A percentile compares a stretch with the other conserved stretches of the same genome.
These are phyloP conservation scores for Ichneumoninae sp. DNA, from an alignment of 2,888 invertebrate species.

Conservation along the genomic window DNA sequence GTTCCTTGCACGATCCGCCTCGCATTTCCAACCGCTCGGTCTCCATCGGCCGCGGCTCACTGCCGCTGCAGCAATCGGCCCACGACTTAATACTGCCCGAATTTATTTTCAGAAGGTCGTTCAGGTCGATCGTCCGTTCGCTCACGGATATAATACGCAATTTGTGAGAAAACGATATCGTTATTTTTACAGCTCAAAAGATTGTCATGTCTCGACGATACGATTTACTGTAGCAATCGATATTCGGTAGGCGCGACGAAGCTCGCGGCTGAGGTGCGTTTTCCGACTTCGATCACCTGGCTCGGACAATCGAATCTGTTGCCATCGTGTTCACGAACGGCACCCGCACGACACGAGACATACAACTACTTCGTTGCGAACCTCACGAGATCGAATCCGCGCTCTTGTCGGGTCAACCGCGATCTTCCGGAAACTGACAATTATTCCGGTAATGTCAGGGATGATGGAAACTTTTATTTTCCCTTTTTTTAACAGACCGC, in stretches of 20 bases:
- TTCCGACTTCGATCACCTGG: neutral
- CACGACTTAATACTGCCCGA: slow-evolving; percentile 61
- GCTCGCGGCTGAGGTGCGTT: too few species aligned
- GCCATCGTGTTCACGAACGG: neutral
- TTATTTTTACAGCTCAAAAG: neutral
- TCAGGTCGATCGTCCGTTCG: slow-evolving; percentile 49
- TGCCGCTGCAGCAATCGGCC: slow-evolving; percentile 62
- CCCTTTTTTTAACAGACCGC: neutral
- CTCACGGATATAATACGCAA: neutral
- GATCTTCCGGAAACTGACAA: neutral
- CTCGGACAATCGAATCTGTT: neutral
- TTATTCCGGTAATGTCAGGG: neutral
- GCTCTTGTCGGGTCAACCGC: neutral
- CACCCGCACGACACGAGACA: neutral
- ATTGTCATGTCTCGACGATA: neutral
- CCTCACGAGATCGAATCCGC: neutral
- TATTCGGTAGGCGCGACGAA: neutral
- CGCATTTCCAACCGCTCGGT: slow-evolving; percentile 52
- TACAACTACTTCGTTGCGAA: neutral
- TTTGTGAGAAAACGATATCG: neutral
- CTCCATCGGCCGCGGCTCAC: slow-evolving; percentile 58
- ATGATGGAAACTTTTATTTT: slow-evolving; percentile 18
- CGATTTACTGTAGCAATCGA: neutral
- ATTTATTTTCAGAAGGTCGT: slow-evolving; percentile 66
- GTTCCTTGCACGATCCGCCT: slow-evolving; percentile 43